phyloP scores from a whole-genome alignment of 2,113 vertebrate species.

The Dasyprocta punctata region DNA sequence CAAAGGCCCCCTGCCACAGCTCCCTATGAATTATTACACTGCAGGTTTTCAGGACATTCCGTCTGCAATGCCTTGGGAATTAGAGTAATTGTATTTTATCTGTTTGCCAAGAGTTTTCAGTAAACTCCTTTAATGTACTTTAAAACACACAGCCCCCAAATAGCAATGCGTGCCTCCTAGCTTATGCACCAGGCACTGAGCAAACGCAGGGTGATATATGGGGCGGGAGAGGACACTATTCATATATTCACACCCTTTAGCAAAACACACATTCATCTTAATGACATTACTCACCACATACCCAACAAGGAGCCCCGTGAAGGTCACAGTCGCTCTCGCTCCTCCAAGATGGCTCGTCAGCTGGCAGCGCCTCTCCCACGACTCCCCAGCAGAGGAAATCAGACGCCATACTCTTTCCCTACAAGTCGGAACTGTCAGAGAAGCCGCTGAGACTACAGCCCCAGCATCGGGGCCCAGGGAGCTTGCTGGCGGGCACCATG shows the following conservation, averaged over 20 bases:
- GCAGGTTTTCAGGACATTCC: constrained; percentile 70
- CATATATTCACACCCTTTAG: constrained; percentile 70
- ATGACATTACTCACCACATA: constrained; percentile 22
- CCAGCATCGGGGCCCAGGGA: not conserved
- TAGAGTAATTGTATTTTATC: constrained; percentile 78
- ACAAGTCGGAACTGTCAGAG: not conserved
- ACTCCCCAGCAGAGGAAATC: not conserved
- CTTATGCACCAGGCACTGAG: constrained; percentile 43
- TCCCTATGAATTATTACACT: constrained; percentile 64
- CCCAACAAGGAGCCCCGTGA: constrained; percentile 34
- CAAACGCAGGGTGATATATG: constrained; percentile 73
- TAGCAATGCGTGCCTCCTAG: constrained; percentile 48
- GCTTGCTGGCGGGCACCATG: too few species aligned
- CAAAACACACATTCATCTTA: constrained; percentile 79
- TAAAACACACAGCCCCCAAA: constrained; percentile 50
- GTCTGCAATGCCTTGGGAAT: constrained; percentile 58
- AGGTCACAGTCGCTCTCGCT: constrained; percentile 44
- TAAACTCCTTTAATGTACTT: constrained; percentile 69
- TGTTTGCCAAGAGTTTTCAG: constrained; percentile 80
- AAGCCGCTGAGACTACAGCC: not conserved
- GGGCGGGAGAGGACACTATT: constrained; percentile 58
- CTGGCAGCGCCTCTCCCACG: not conserved
- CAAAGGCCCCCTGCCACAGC: constrained; percentile 39
- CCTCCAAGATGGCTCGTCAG: not conserved
- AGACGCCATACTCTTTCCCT: too few species aligned